Evolutionary conservation across 1,140 invertebrate species (phyloP), one percentile per base, ranked within the genome.

Genomic region (Chionoecetes opilio): DNA sequence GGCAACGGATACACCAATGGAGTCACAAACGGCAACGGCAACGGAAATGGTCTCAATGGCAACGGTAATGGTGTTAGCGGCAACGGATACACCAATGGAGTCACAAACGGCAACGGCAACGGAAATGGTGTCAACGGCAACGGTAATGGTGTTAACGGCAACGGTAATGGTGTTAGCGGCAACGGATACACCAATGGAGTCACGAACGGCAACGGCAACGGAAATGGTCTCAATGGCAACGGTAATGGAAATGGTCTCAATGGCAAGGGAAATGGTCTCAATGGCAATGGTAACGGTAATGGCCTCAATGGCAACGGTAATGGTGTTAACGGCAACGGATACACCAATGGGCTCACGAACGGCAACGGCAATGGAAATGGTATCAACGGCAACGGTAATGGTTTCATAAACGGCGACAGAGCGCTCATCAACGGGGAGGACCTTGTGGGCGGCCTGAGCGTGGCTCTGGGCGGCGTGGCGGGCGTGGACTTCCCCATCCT

Each of bases 401-500:
- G 41, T 14, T 46, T 46, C 41, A 46, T 14, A 14, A 46, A 46
- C 41, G 41, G 41, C 41, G 41, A 5, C 41, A 46, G 31, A 0
- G 8, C 8, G 3, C n/a, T 1, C 17, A 31, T 9, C 32, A 6
- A 6, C 8, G 29, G 14, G 63, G 0, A 26, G 75, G 91, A 92
- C 34, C 37, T 75, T 21, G 41, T 92, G 21, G 34, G 26, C 32
- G 63, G 31, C 14, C 91, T 92, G 35, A 26, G 17, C n/a, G 11
- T 14, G 8, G 75, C 35, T 14, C 17, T 92, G 82, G 88, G 96
- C 5, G 96, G 96, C 53, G 96, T 96, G 5, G 96, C 96, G 14
- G 96, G 96, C 14, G 96, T 95, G 53, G 96, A 97, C 95, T 97
- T 97, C 93, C 96, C 96, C 26, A 95, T 97, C 93, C 97, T 94